Conservation (phyloP, 2,797 vertebrate species). For the Acrossocheilus wenchowensis region DNA sequence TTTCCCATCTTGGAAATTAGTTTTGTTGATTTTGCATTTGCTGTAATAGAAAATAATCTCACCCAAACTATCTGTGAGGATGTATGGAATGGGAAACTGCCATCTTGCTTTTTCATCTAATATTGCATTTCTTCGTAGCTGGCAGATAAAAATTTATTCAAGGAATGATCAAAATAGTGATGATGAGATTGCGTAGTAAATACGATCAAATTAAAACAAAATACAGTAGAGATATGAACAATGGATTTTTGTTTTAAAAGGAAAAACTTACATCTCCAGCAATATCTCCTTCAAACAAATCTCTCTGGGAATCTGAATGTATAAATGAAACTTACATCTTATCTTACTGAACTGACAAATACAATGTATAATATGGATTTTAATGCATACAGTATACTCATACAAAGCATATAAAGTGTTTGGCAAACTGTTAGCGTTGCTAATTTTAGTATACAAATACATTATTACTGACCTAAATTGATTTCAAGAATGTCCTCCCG, state of each 20-base stretch:
- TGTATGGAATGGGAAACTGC: conserved; percentile 90
- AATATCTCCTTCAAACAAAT: conserved; percentile 91
- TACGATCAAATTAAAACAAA: background rate
- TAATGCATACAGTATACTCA: too few species aligned
- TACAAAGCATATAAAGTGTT: background rate
- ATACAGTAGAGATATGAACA: conserved; percentile 11
- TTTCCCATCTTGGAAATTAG: background rate
- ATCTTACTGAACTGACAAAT: background rate
- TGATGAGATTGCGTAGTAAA: conserved; percentile 36
- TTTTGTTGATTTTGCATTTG: background rate
- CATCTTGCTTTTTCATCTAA: conserved; percentile 79
- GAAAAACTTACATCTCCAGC: conserved; percentile 79
- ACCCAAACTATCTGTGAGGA: conserved; percentile 89
- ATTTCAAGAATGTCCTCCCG: conserved; percentile 86
- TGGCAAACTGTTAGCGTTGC: background rate
- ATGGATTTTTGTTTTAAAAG: background rate
- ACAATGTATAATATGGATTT: background rate
- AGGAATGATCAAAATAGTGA: conserved; percentile 31
- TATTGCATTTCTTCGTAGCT: conserved; percentile 81
- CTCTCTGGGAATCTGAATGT: conserved; percentile 75
- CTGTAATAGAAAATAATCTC: conserved; percentile 41
- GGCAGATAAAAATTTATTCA: conserved; percentile 49
- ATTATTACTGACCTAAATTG: conserved; percentile 79
- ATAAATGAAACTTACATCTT: background rate
- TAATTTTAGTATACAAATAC: background rate